These are phyloP conservation scores for Lasioglossum zephyrum DNA, from an alignment of 2,888 invertebrate genomes.

Conservation along the genomic window DNA sequence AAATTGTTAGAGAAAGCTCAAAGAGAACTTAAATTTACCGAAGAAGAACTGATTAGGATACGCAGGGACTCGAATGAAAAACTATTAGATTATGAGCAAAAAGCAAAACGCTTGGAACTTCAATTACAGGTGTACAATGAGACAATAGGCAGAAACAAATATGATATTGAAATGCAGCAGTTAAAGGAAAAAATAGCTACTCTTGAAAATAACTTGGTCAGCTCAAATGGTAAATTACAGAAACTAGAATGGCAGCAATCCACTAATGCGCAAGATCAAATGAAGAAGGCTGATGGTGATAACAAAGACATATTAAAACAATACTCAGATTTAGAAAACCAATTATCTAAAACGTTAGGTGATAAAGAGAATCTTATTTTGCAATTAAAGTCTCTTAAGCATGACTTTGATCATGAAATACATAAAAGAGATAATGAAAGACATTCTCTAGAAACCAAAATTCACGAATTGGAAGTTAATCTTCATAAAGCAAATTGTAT, in stretches of 20 bases:
- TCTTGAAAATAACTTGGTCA: constrained; percentile 72
- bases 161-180: constrained; percentile 71
- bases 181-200: constrained; percentile 72
- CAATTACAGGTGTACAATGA: constrained; percentile 72
- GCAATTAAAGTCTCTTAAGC: constrained; percentile 87
- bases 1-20: constrained; percentile 85
- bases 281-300: constrained; percentile 74
- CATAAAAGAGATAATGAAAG: constrained; percentile 87
- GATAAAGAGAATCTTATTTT: constrained; percentile 86
- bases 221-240: constrained; percentile 71
- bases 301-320: constrained; percentile 76
- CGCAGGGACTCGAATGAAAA: constrained; percentile 67
- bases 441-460: constrained; percentile 82
- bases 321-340: constrained; percentile 77
- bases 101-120: constrained; percentile 70
- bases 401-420: constrained; percentile 86
- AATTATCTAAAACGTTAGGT: constrained; percentile 73
- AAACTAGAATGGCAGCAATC: constrained; percentile 69
- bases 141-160: constrained; percentile 57
- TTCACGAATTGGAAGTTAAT: constrained; percentile 83
- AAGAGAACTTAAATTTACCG: constrained; percentile 86
- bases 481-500: constrained; percentile 79
- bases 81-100: constrained; percentile 74
- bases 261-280: constrained; percentile 72
- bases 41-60: constrained; percentile 85